phyloP scores from a whole-genome alignment of 2,797 vertebrate species.

The Hafferia zeledoni region DNA sequence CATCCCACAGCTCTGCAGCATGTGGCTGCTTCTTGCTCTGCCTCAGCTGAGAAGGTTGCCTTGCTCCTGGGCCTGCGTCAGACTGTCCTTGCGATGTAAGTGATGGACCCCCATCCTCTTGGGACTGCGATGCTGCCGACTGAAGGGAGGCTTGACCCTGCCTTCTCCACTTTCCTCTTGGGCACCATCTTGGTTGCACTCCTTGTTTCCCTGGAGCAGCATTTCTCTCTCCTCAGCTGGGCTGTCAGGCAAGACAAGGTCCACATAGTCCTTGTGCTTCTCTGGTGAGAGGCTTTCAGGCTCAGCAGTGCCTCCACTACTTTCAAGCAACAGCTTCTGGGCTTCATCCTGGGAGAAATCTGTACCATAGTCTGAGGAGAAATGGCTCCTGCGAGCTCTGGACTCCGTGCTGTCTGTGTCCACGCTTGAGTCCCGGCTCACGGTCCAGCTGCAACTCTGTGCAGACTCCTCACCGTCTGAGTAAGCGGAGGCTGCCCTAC shows the following conservation, averaged over 20 bases:
- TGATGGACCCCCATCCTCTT: conserved; percentile 98
- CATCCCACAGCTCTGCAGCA: background rate
- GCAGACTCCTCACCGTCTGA: conserved; percentile 88
- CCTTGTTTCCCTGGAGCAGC: conserved; percentile 78
- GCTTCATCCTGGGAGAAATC: conserved; percentile 81
- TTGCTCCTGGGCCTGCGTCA: conserved; percentile 95
- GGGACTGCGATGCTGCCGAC: conserved; percentile 88
- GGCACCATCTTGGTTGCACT: conserved; percentile 4
- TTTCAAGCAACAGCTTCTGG: conserved; percentile 76
- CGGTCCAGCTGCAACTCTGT: conserved; percentile 81
- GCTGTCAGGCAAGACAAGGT: conserved; percentile 77
- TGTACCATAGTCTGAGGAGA: conserved; percentile 71
- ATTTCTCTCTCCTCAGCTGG: conserved; percentile 84
- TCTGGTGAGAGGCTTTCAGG: conserved; percentile 61
- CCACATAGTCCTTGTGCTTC: conserved; percentile 73
- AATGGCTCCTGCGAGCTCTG: conserved; percentile 70
- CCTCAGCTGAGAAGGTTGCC: conserved; percentile 92
- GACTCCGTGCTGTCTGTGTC: conserved; percentile 85
- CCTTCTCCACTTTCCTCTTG: conserved; percentile 62
- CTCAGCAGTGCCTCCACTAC: conserved; percentile 61
- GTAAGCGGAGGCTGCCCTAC: conserved; percentile 73
- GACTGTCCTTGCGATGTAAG: conserved; percentile 94
- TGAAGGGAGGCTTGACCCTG: conserved; percentile 68
- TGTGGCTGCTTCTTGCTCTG: background rate
- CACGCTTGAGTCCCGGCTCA: conserved; percentile 85